Evolutionary conservation across 2,797 vertebrate genomes (phyloP), one percentile per base, ranked within the genome.

Genomic region (Graptemys geographica): DNA sequence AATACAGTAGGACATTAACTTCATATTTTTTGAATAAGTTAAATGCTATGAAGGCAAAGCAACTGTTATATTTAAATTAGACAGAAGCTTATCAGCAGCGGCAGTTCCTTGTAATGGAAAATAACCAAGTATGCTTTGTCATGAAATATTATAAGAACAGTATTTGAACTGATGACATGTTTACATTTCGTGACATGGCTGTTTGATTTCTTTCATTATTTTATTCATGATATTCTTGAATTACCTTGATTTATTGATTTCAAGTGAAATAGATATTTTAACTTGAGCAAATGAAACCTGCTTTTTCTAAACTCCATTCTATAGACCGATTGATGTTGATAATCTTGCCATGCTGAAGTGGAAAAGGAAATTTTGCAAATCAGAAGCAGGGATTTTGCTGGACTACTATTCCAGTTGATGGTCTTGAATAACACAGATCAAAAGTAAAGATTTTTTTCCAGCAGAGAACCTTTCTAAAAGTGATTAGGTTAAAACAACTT

Each of bases 191-290:
- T 95, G 69, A 93, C 53, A 92, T 83, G 79, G 5, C n/a, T 79
- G 3, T 95, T 97, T 97, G 82, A 92, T 88, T 97, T 95, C 79
- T 83, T 96, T 88, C 94, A 94, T 95, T 96, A 95, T 96, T 96
- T 97, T 94, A 94, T 95, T 92, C 1, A 79, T 76, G 1, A 44
- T 84, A 78, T 56, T 92, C 94, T 95, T 92, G 44, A 90, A 55
- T 92, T 88, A 96, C 33, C 2, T 52, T 37, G 44, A 94, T 96
- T 93, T 96, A 92, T 88, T 94, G 95, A 93, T 94, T 91, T 92
- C 7, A 83, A 79, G 31, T 57, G 21, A 94, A 95, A 92, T 52
- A 16, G 55, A 13, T 96, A 47, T 95, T 96, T 96, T 81, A 87
- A 78, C 83, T 94, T 62, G 37, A 89, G 33, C 27, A 95, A 94